Conservation (phyloP, 23 tunicate genomes). For the Diplosoma virens region DNA sequence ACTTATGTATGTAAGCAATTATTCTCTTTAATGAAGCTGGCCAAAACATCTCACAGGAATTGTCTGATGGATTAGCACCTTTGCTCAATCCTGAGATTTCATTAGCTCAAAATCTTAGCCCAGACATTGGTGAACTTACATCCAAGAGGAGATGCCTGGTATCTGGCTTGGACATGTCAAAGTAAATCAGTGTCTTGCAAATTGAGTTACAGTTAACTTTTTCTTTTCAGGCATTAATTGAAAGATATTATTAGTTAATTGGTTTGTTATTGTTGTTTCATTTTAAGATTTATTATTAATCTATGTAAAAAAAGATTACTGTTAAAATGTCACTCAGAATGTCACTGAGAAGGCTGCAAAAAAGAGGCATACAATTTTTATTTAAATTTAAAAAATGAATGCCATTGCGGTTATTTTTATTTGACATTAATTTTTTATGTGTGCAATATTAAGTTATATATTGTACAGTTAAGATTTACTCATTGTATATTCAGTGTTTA, state of each 20-base stretch:
- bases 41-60: too few relatives aligned
- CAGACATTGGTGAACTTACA: background rate
- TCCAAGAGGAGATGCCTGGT: background rate
- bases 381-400: background rate
- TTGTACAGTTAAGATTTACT: too few relatives aligned
- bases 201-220: background rate
- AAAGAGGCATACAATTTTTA: too few relatives aligned
- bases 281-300: too few relatives aligned
- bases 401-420: background rate
- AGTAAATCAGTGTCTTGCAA: background rate
- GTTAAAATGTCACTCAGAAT: background rate
- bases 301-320: too few relatives aligned
- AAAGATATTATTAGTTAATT: too few relatives aligned
- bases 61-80: too few relatives aligned
- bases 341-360: background rate
- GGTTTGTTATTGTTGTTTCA: too few relatives aligned
- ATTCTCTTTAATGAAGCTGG: slow-evolving; percentile 16
- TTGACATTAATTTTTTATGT: too few relatives aligned
- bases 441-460: too few relatives aligned
- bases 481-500: background rate
- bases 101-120: background rate
- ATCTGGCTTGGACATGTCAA: background rate
- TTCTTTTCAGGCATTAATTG: background rate
- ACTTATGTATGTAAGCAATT: slow-evolving; percentile 53
- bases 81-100: too few relatives aligned